Base-by-base conservation (phyloP, 2,113 vertebrate species). In the Helogale parvula region DNA sequence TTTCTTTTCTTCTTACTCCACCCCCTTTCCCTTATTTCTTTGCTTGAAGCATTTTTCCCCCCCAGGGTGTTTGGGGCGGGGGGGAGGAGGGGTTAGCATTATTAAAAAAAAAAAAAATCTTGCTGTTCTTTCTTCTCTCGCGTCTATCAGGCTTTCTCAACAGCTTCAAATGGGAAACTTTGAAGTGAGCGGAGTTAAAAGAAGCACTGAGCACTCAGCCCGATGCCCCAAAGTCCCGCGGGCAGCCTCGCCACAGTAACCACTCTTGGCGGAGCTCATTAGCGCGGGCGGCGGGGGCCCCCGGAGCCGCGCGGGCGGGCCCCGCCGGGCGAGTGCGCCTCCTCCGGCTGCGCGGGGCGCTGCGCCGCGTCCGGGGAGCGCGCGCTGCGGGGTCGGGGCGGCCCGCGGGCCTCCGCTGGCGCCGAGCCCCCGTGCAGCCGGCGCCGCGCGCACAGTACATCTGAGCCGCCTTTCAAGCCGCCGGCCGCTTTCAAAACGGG, bases 391-490 rank as follows among this genome's bases (percentile, higher is more conserved):
- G 96, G 87, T 35, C 92, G 29, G 10, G 66, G 93, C 63, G 33
- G 87, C 84, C 57, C 29, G 16, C 11, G 0, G 93, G 90, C 66
- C 76, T 38, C 16, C 0, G 1, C 60, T 52, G 12, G 84, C 25
- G 8, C 71, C 3, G 3, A 4, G 25, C 16, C 88, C 82, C 1
- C 15, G 29, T 2, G 71, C 82, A 88, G 5, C 77, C 3, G 76
- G 47, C 71, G 77, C 9, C 3, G 1, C 31, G 6, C 8, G 88
- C 41, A 41, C 88, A 86, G 74, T 4, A 33, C 95, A 1, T 47
- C 45, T 8, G 5, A 98, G 97, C 69, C 0, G 12, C 88, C 97
- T 98, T 98, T 98, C 57, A 97, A 98, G 97, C 29, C 63, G 0
- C 50, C 2, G 25, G 2, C 0, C 16, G 94, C 97, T 97, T 98